Evolutionary conservation across 2,797 vertebrate genomes (phyloP).

Genomic region (Petrocephalus sullivani): DNA sequence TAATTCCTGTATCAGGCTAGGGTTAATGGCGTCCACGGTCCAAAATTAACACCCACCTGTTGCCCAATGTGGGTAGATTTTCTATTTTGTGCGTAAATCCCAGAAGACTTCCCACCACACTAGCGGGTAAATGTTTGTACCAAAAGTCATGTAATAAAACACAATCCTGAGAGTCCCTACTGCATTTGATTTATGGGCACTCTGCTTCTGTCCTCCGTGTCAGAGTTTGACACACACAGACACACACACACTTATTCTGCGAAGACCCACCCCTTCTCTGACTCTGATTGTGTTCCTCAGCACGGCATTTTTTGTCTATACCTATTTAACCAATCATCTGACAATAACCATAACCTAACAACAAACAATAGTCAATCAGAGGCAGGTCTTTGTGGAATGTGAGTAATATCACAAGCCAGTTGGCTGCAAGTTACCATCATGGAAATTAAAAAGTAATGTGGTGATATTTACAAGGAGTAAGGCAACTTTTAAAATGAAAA

Average conservation of each 20-base stretch:
- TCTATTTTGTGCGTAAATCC: not conserved
- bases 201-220: not conserved
- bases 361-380: not conserved
- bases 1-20: not conserved
- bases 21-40: not conserved
- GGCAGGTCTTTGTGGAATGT: not conserved
- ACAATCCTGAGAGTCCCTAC: not conserved
- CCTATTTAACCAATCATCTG: not conserved
- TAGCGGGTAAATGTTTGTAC: not conserved
- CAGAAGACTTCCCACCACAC: not conserved
- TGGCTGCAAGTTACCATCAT: not conserved
- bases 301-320: not conserved
- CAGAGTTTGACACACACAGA: not conserved
- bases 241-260: not conserved
- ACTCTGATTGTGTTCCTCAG: not conserved
- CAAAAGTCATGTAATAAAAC: not conserved
- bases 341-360: not conserved
- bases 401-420: not conserved
- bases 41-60: not conserved
- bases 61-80: not conserved
- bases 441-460: not conserved
- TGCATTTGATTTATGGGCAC: not conserved
- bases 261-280: not conserved
- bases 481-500: not conserved
- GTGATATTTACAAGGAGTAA: not conserved